Evolutionary conservation across 1,140 invertebrate species (phyloP).

Genomic region (Centruroides vittatus): DNA sequence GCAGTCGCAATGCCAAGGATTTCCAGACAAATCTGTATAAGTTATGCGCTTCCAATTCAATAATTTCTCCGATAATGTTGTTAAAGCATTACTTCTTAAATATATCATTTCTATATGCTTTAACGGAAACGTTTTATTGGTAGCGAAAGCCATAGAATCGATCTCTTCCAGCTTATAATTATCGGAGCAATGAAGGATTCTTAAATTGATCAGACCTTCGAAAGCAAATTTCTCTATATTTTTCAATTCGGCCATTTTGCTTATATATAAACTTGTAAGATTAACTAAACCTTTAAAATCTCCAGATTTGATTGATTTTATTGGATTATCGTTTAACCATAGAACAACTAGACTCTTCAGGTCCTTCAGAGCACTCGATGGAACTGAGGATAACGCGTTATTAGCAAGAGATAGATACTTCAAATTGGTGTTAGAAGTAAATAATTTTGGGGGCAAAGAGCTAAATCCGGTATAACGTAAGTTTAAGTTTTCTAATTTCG

Average conservation of each 20-base stretch:
- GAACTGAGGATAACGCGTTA: conserved; percentile 10
- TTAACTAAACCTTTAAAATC: conserved; percentile 9
- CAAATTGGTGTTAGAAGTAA: conserved; percentile 10
- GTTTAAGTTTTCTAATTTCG: conserved; percentile 8
- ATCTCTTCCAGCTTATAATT: conserved; percentile 9
- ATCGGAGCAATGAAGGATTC: conserved; percentile 10
- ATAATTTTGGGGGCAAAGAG: conserved; percentile 5
- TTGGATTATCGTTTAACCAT: conserved; percentile 15
- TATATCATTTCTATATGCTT: conserved; percentile 5
- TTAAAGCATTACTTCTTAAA: conserved; percentile 2
- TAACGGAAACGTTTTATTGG: conserved; percentile 3
- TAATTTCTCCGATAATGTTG: background rate
- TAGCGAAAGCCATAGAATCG: conserved; percentile 9
- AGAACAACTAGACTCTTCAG: conserved; percentile 2
- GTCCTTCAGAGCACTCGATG: conserved; percentile 8
- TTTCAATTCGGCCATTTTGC: conserved; percentile 11
- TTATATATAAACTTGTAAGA: conserved; percentile 6
- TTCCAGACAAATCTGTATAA: conserved; percentile 12
- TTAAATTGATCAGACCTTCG: conserved; percentile 10
- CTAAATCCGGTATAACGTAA: conserved; percentile 4
- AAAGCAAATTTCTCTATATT: conserved; percentile 16
- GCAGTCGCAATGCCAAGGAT: conserved; percentile 17
- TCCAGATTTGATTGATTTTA: conserved; percentile 3
- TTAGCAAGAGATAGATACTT: conserved; percentile 11
- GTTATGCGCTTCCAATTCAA: conserved; percentile 5